phyloP scores from a whole-genome alignment of 2,113 vertebrate genomes.

The Platanista minor region DNA sequence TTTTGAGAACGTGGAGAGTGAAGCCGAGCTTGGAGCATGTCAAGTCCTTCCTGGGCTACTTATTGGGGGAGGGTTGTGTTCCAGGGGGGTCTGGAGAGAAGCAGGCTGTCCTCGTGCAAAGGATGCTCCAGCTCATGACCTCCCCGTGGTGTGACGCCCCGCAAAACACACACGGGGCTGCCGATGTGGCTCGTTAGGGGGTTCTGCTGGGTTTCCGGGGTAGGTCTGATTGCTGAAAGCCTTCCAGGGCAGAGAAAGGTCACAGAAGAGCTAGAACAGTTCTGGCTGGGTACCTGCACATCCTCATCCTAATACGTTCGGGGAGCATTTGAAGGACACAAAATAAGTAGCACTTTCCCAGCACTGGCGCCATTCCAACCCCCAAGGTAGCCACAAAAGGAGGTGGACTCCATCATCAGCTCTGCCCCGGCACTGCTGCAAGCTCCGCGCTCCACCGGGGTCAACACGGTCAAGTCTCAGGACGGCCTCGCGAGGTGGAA shows the following conservation, averaged over 20 bases:
- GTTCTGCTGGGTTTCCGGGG: neutral
- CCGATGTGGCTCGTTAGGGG: fast-evolving
- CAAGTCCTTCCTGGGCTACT: neutral
- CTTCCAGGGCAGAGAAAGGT: neutral
- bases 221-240: fast-evolving
- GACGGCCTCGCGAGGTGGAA: fast-evolving
- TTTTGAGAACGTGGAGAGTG: neutral
- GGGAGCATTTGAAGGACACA: neutral
- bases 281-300: fast-evolving
- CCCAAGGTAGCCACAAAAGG: fast-evolving
- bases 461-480: fast-evolving
- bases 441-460: fast-evolving
- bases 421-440: fast-evolving
- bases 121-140: neutral
- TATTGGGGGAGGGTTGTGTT: neutral
- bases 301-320: fast-evolving
- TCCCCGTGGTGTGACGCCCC: neutral
- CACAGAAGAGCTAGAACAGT: neutral
- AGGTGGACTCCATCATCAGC: too few relatives aligned
- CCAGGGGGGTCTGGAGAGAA: neutral
- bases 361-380: fast-evolving
- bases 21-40: fast-evolving
- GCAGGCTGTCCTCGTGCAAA: neutral
- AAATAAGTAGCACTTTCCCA: fast-evolving
- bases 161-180: fast-evolving